A percentile compares a stretch with the other conserved stretches of the same genome.
These are phyloP conservation scores for Pseudomyrmex cubaensis DNA, from an alignment of 1,140 invertebrate genomes.

Conservation along the genomic window DNA sequence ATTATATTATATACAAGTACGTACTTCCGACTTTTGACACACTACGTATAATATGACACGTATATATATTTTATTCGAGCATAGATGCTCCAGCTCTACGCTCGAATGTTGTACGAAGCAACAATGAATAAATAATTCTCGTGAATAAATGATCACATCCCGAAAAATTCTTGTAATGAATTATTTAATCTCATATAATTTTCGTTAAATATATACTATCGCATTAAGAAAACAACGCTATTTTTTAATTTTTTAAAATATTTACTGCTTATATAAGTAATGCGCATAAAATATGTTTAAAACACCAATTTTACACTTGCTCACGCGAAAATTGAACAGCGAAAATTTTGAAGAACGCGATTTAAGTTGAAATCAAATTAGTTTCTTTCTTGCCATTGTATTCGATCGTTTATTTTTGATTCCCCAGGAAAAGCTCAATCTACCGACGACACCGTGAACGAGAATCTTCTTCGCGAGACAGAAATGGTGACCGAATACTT, in stretches of 20 bases:
- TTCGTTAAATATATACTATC: too few relatives aligned
- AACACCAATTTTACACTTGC: background rate
- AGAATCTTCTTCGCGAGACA: constrained; percentile 85
- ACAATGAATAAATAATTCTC: too few relatives aligned
- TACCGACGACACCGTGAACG: constrained; percentile 82
- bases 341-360: background rate
- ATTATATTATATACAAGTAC: background rate
- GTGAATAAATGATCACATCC: constrained; percentile 6
- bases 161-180: background rate
- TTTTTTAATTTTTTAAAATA: too few relatives aligned
- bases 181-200: background rate
- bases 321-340: background rate
- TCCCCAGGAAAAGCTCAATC: constrained; percentile 82
- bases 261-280: too few relatives aligned
- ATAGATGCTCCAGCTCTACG: background rate
- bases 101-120: background rate
- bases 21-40: background rate
- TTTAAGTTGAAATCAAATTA: background rate
- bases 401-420: constrained; percentile 9
- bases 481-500: constrained; percentile 86
- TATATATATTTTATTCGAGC: constrained; percentile 1
- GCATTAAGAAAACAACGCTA: too few relatives aligned
- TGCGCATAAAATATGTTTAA: background rate
- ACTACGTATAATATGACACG: background rate
- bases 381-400: background rate